Evolutionary conservation across 2,888 invertebrate genomes (phyloP).

Genomic region (Trichogramma evanescens): DNA sequence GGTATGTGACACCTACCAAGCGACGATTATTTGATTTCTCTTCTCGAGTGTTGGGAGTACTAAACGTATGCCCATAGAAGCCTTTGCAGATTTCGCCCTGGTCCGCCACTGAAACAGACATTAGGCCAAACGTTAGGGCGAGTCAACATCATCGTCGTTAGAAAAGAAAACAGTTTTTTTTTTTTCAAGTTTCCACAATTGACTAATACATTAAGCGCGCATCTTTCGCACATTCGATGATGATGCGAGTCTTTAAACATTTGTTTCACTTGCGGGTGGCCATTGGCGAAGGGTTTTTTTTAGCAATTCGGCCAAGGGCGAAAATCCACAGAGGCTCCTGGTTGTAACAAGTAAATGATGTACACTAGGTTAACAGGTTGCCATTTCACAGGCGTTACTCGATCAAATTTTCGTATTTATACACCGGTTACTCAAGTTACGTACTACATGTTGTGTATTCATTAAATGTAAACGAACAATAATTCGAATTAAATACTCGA

Average conservation of each 20-base stretch:
- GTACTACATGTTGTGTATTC: no score
- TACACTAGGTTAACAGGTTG: constrained; percentile 3
- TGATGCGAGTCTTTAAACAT: background rate
- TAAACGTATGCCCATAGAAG: constrained; percentile 68
- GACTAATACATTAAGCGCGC: no score
- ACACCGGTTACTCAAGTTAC: no score
- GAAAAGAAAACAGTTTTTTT: no score
- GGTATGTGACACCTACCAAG: constrained; percentile 59
- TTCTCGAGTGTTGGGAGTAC: constrained; percentile 55
- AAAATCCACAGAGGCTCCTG: constrained; percentile 47
- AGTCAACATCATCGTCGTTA: no score
- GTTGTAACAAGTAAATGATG: background rate
- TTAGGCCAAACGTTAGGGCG: constrained; percentile 51
- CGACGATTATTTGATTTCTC: constrained; percentile 58
- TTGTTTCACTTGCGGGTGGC: no score
- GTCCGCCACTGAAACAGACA: constrained; percentile 60
- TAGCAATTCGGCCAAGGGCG: constrained; percentile 37
- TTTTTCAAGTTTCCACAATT: no score
- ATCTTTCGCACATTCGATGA: no score
- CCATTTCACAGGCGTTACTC: constrained; percentile 10
- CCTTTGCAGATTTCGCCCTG: constrained; percentile 82
- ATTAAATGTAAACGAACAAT: no score
- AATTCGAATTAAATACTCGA: no score
- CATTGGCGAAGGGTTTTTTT: background rate
- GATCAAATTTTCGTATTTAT: background rate